Base-by-base conservation (phyloP, 2,888 invertebrate genomes). In the Rhingia campestris region DNA sequence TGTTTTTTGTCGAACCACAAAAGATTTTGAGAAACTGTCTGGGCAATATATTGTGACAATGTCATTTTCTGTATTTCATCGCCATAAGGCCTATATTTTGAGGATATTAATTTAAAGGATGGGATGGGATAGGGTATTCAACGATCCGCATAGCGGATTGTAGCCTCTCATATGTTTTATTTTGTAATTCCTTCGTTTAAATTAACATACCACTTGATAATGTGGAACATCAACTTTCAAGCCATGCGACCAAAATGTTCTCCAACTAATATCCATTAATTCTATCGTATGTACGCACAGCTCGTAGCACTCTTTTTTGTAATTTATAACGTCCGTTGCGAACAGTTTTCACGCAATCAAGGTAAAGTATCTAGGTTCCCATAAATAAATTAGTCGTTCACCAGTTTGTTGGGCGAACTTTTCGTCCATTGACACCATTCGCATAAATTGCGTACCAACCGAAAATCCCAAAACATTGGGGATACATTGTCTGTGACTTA, bases 151-250 rank as follows among this genome's bases (percentile, higher is more conserved):
- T n/a, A n/a, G n/a, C n/a, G n/a, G n/a, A n/a, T n/a, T n/a, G n/a
- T n/a, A n/a, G n/a, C n/a, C n/a, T n/a, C n/a, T n/a, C n/a, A n/a
- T n/a, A n/a, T n/a, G n/a, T n/a, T n/a, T n/a, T n/a, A n/a, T n/a
- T n/a, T n/a, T n/a, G n/a, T 22, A 22, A 22, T 22, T 47, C 14
- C 14, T 47, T 22, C 33, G 39, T 47, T 66, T 35, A 5, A 39
- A 67, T 67, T 67, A 75, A 53, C 66, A 75, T 75, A 75, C 22
- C 43, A 67, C 59, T 75, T 51, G 67, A 45, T 59, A 53, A 51
- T n/a, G 30, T 43, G 47, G 39, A 43, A 53, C 59, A 59, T 41
- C 59, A 30, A 9, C 43, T 59, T 12, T 37, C 53, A 51, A 51
- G 51, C n/a, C 37, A 32, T 7, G 4, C 39, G 10, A 6, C 35